Base-by-base conservation (phyloP, 2,888 invertebrate genomes). In the Crepidodera aurea region DNA sequence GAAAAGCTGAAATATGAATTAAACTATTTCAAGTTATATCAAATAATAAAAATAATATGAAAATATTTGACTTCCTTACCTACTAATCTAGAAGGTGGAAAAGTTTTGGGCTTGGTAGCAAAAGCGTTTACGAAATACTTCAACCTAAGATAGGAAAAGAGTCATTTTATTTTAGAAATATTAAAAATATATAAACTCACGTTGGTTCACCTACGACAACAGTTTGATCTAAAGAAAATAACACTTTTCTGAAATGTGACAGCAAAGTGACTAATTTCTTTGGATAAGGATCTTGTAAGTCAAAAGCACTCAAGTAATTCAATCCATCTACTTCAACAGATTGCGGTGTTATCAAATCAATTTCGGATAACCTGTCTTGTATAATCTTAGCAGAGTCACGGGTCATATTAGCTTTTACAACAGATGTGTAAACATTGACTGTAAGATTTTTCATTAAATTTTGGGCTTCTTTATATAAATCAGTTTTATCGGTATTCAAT, bases 51-150 rank as follows among this genome's bases (percentile, higher is more conserved):
- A n/a, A n/a, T n/a, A n/a, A n/a, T n/a, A n/a, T n/a, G n/a, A n/a
- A n/a, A n/a, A n/a, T n/a, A n/a, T n/a, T n/a, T n/a, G n/a, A n/a
- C n/a, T n/a, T n/a, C n/a, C n/a, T 32, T 39, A 63, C 63, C 55
- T 50, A 63, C 42, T 10, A 27, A n/a, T 15, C 46, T 50, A 8
- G 50, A 27, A 7, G 55, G 59, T 16, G 27, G 50, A 32, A 40
- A 63, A 7, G 55, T 29, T 18, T 50, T 39, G 18, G 63, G 63
- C 16, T 50, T 42, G 1, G 50, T 59, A 6, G 54, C 63, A 22
- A 63, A 60, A 10, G 63, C 54, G 39, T 55, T 27, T 8, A 63
- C 51, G 16, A 57, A 62, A 18, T 53, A 62, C 51, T 46, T 51
- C 32, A 57, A 44, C n/a, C 62, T 62, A 39, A 55, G 56, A 55